Evolutionary conservation across 2,888 invertebrate genomes (phyloP).

Genomic region (Papilio protenor): DNA sequence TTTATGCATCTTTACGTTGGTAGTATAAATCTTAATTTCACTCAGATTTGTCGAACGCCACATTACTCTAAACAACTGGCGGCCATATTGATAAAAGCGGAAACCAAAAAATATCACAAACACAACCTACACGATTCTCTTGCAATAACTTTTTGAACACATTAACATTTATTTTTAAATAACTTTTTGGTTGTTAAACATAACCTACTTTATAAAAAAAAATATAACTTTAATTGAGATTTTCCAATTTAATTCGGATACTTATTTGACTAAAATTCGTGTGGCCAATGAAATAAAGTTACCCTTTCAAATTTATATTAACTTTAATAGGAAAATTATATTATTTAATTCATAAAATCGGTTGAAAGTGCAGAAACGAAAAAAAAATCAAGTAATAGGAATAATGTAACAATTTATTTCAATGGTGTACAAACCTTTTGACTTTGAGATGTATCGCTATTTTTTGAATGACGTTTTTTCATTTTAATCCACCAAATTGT

Average conservation of each 20-base stretch:
- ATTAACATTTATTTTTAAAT: conserved; percentile 50
- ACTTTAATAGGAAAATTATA: conserved; percentile 20
- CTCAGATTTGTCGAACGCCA: conserved; percentile 83
- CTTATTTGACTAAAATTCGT: conserved; percentile 48
- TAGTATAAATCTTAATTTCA: conserved; percentile 81
- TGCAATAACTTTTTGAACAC: conserved; percentile 49
- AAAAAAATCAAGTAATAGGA: not conserved
- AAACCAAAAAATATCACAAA: conserved; percentile 64
- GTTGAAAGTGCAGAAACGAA: not conserved
- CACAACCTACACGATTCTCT: conserved; percentile 50
- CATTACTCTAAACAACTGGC: conserved; percentile 85
- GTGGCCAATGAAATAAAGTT: conserved; percentile 49
- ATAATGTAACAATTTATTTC: not conserved
- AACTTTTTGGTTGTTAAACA: conserved; percentile 26
- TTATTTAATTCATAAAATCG: not conserved
- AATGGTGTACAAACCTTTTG: conserved; percentile 34
- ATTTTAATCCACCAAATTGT: conserved; percentile 15
- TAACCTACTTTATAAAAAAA: conserved; percentile 25
- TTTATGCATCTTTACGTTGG: conserved; percentile 80
- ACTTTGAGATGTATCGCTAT: conserved; percentile 24
- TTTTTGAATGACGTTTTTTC: conserved; percentile 37
- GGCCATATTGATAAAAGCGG: conserved; percentile 83
- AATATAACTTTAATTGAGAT: conserved; percentile 15
- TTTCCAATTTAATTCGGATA: conserved; percentile 46
- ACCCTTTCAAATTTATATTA: conserved; percentile 39